Evolutionary conservation across 2,888 invertebrate species (phyloP).

Genomic region (Nudaria mundana): DNA sequence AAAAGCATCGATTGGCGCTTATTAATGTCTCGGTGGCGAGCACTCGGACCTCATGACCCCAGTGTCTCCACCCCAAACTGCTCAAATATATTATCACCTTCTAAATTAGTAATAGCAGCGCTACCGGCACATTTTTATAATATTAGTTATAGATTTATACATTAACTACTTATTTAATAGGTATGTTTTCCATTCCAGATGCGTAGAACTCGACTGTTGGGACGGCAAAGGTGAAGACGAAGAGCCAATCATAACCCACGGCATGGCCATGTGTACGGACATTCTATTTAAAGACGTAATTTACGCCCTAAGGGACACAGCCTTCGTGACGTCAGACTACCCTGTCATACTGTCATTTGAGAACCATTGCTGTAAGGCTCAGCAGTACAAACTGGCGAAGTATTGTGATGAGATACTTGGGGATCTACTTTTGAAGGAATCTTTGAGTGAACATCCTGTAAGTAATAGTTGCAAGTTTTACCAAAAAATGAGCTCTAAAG

Average conservation of each 20-base stretch:
- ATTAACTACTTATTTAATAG: too few relatives aligned
- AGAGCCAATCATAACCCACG: conserved; percentile 99
- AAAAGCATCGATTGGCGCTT: too few relatives aligned
- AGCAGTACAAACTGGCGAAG: conserved; percentile 98
- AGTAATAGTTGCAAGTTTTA: too few relatives aligned
- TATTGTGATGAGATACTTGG: conserved; percentile 99
- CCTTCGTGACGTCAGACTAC: conserved; percentile 98
- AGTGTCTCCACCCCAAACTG: too few relatives aligned
- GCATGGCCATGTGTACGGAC: conserved; percentile 99
- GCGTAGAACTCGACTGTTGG: conserved; percentile 99
- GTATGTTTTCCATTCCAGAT: conserved; percentile 78
- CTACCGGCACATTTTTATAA: too few relatives aligned
- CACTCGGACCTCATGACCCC: too few relatives aligned
- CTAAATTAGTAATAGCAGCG: too few relatives aligned
- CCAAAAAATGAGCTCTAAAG: too few relatives aligned
- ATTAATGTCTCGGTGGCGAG: too few relatives aligned
- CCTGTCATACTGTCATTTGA: conserved; percentile 99
- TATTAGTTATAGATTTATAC: too few relatives aligned
- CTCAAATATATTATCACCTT: too few relatives aligned
- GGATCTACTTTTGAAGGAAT: conserved; percentile 94
- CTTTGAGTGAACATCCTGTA: conserved; percentile 92
- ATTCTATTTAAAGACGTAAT: conserved; percentile 99
- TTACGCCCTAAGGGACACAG: conserved; percentile 97
- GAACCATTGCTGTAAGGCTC: conserved; percentile 98
- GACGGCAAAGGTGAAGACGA: conserved; percentile 99